Conservation (phyloP, 2,888 invertebrate species). For the Gisinianus flammeolus region DNA sequence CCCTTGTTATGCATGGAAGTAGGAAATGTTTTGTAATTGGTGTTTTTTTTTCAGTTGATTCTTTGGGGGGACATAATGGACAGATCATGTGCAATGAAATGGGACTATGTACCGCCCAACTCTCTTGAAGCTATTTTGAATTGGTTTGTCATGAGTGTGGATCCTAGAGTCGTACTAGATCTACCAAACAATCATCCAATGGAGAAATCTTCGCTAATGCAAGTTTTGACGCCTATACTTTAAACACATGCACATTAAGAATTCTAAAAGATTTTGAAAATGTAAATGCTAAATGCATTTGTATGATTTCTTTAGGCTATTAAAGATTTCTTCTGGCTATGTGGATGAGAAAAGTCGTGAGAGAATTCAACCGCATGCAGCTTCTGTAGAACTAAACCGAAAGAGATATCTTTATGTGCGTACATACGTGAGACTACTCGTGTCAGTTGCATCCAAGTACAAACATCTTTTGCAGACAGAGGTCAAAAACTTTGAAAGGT, state of each 20-base stretch:
- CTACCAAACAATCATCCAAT: constrained; percentile 58
- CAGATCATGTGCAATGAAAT: constrained; percentile 70
- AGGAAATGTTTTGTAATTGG: too few species aligned
- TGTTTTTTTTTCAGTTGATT: constrained; percentile 62
- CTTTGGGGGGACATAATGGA: constrained; percentile 65
- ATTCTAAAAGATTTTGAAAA: neutral
- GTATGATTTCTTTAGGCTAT: constrained; percentile 64
- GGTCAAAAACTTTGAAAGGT: constrained; percentile 64
- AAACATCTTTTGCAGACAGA: constrained; percentile 65
- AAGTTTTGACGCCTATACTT: constrained; percentile 53
- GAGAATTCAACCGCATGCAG: neutral
- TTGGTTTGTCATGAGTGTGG: constrained; percentile 77
- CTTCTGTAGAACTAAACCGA: constrained; percentile 20
- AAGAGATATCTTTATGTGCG: constrained; percentile 68
- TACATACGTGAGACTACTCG: constrained; percentile 68
- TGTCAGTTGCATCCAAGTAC: constrained; percentile 66
- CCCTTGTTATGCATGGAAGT: neutral
- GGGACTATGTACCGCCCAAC: constrained; percentile 70
- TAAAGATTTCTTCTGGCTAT: constrained; percentile 70
- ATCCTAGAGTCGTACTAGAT: constrained; percentile 71
- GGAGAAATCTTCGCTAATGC: constrained; percentile 54
- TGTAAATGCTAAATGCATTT: neutral
- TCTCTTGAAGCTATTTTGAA: constrained; percentile 72
- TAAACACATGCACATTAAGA: too few species aligned
- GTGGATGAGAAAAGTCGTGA: constrained; percentile 60